phyloP scores from a whole-genome alignment of 2,888 invertebrate genomes.

The Dyspetes luteomarginatus region DNA sequence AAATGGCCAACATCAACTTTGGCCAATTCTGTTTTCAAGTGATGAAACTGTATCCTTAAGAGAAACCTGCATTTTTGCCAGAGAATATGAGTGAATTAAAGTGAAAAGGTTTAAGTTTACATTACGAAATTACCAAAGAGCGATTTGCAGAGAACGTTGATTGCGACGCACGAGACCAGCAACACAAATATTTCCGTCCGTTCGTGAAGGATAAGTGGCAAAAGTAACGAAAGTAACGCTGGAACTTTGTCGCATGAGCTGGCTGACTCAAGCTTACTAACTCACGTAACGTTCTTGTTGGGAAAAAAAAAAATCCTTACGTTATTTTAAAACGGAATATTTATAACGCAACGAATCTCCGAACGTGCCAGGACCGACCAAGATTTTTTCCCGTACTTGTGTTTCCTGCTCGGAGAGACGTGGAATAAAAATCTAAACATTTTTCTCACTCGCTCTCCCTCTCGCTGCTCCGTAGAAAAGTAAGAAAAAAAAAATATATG shows the following conservation, averaged over 20 bases:
- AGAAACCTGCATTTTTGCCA: not conserved
- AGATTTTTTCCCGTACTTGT: conserved; percentile 4
- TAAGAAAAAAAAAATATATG: conserved; percentile 11
- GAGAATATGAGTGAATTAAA: conserved; percentile 2
- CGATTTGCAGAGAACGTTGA: conserved; percentile 19
- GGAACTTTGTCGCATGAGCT: conserved; percentile 7
- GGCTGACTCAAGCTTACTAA: not conserved
- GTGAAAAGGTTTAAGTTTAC: conserved; percentile 14
- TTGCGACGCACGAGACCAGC: conserved; percentile 8
- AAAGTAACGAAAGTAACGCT: not conserved
- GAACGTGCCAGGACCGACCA: conserved; percentile 32
- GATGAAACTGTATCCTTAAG: not conserved
- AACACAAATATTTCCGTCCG: conserved; percentile 23
- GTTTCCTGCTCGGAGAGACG: conserved; percentile 20
- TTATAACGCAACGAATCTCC: conserved; percentile 47
- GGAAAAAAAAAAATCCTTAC: conserved; percentile 8
- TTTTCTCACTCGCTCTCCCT: not conserved
- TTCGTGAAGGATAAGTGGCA: conserved; percentile 6
- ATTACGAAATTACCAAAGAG: not conserved
- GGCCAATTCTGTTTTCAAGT: not conserved
- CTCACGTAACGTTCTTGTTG: conserved; percentile 24
- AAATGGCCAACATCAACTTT: not conserved
- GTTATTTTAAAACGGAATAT: conserved; percentile 52
- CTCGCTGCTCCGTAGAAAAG: not conserved
- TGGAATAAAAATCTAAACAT: conserved; percentile 39